phyloP scores from a whole-genome alignment of 2,797 vertebrate genomes.

The Phrynocephalus vlangalii region DNA sequence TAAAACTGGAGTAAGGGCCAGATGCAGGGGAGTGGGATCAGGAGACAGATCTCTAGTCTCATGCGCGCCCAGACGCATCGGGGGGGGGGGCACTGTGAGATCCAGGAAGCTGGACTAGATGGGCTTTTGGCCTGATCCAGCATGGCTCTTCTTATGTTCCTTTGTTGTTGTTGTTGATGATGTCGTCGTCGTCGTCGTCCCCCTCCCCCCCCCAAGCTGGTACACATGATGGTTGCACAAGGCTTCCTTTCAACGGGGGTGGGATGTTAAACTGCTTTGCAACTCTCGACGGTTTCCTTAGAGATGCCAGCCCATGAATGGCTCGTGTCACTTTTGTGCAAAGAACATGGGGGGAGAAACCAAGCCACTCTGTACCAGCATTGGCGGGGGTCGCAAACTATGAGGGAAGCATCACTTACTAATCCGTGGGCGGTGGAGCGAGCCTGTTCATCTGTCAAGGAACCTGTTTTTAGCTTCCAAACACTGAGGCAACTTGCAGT shows the following conservation, averaged over 20 bases:
- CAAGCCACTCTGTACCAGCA: neutral
- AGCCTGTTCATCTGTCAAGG: conserved; percentile 7
- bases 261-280: neutral
- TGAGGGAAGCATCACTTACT: neutral
- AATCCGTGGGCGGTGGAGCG: neutral
- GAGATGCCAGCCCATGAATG: neutral
- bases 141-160: too few relatives aligned
- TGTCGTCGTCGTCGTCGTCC: too few relatives aligned
- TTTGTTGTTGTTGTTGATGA: too few relatives aligned
- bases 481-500: too few relatives aligned
- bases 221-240: neutral
- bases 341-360: neutral
- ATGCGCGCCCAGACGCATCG: too few relatives aligned
- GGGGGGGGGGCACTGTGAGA: too few relatives aligned
- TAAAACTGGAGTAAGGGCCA: too few relatives aligned
- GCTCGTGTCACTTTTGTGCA: neutral
- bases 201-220: neutral
- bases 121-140: too few relatives aligned
- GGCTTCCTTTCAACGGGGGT: neutral
- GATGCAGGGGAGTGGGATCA: too few relatives aligned
- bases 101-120: too few relatives aligned
- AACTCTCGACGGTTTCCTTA: conserved; percentile 2
- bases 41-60: too few relatives aligned
- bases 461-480: neutral
- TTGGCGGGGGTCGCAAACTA: neutral